Base-by-base conservation (phyloP, 2,888 invertebrate species). In the Papilio protenor region DNA sequence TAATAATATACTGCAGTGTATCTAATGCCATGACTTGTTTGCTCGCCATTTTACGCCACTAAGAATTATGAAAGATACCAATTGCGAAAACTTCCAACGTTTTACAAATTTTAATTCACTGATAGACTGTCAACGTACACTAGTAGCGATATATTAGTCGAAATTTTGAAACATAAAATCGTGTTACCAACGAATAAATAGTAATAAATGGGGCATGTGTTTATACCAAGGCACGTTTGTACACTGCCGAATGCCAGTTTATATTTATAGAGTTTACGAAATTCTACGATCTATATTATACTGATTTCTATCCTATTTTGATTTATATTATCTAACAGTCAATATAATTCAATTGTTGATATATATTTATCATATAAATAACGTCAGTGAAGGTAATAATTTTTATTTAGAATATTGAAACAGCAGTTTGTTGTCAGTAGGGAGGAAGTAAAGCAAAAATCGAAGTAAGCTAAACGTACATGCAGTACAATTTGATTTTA, bases 61-160 rank as follows among this genome's bases (percentile, higher is more conserved):
- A 18, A 21, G 72, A 75, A 78, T 78, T 78, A 75, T 75, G 78
- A 78, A 75, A 77, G 52, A 75, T 72, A 47, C 57, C 55, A 55
- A 78, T 75, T 78, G 78, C 78, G 78, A 72, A 78, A 75, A 78
- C 64, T 49, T 49, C 14, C 52, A 64, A 78, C 78, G 72, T 57
- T 75, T 73, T 74, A 77, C 73, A 18, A 69, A 55, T 27, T 74
- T 69, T 49, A 78, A 78, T 78, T 66, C 72, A 52, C 59, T 61
- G 72, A 75, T 78, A 75, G 49, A 75, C 21, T 72, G 78, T 75
- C 64, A 27, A 33, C 66, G 72, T 47, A 16, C 1, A 78, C 61
- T 76, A 18, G 18, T 49, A 23, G 14, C 23, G 14, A 47, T 70
- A 64, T 47, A 18, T 16, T 18, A 52, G 23, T 52, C 52, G 55